Evolutionary conservation across 2,113 vertebrate genomes (phyloP), one percentile per base, ranked within the genome.

Genomic region (Ifrita kowaldi): DNA sequence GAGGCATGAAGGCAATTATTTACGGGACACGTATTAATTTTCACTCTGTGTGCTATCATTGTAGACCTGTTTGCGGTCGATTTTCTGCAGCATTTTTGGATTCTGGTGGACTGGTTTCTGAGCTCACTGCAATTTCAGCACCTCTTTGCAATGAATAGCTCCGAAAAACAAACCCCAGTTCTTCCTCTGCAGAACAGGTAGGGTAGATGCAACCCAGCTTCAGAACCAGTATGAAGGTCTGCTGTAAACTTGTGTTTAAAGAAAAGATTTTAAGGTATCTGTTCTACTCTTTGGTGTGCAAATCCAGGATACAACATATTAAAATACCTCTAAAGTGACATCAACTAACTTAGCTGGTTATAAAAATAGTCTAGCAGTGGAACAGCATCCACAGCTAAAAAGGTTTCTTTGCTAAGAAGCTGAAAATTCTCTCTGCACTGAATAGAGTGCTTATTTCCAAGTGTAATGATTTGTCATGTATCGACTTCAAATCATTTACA

Each of bases 1-100:
- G 95, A 92, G 84, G 90, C 90, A 97, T 85, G 63, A 90, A 95
- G 74, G 78, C 68, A 94, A 78, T 89, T 79, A 94, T 96, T 87
- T 95, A 73, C 3, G 68, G 47, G 55, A 84, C 82, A 73, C 87
- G 49, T 63, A 83, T 7, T 95, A 94, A 96, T 97, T 96, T 96
- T 81, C 76, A 95, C 84, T 92, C 81, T 18, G 78, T 65, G 53
- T 90, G 96, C 57, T 86, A 88, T 95, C 93, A 91, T 86, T 96
- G 78, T 74, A 87, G 59, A 95, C 60, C 90, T 92, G 81, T 83
- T 93, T 93, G 93, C n/a, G 47, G 71, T 57, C 6, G 14, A 82
- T 86, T 95, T 88, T 90, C 80, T 92, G 68, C 26, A 84, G 68
- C 85, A 70, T 78, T 94, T 44, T 18, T 86, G 52, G 52, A 68